Conservation (phyloP, 2,797 vertebrate species). For the Parauchenoglanis ngamensis region DNA sequence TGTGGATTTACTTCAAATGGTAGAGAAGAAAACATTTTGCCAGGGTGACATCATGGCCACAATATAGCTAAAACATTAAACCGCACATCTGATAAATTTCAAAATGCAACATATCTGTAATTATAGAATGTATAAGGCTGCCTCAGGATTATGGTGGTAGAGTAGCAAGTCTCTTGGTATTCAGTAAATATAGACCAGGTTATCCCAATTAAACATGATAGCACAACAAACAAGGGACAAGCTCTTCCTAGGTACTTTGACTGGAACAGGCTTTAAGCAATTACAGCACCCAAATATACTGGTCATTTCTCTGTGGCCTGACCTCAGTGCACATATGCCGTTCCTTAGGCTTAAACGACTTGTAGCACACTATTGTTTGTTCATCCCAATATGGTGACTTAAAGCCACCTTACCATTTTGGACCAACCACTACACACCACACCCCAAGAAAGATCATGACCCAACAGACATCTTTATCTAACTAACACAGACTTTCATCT, state of each 20-base stretch:
- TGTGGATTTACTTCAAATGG: background rate
- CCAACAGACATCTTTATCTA: background rate
- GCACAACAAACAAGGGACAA: constrained; percentile 44
- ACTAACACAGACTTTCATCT: background rate
- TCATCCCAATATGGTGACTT: background rate
- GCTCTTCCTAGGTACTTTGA: constrained; percentile 44
- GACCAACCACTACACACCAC: constrained; percentile 5
- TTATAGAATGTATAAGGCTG: background rate
- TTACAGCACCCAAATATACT: constrained; percentile 71
- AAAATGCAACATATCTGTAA: background rate
- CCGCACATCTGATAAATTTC: background rate
- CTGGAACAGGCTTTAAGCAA: constrained; percentile 67
- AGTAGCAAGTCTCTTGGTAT: background rate
- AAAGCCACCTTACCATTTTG: background rate
- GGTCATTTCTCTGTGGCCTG: constrained; percentile 29
- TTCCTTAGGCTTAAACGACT: constrained; percentile 26
- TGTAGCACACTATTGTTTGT: background rate
- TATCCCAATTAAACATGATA: constrained; percentile 58
- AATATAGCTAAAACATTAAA: background rate
- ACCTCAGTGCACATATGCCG: constrained; percentile 32
- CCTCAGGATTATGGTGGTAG: background rate
- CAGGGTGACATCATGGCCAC: background rate
- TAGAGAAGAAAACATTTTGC: background rate
- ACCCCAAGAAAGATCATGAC: background rate
- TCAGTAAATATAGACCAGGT: constrained; percentile 50